Evolutionary conservation across 1,140 invertebrate genomes (phyloP).

Genomic region (Aplysia californica): DNA sequence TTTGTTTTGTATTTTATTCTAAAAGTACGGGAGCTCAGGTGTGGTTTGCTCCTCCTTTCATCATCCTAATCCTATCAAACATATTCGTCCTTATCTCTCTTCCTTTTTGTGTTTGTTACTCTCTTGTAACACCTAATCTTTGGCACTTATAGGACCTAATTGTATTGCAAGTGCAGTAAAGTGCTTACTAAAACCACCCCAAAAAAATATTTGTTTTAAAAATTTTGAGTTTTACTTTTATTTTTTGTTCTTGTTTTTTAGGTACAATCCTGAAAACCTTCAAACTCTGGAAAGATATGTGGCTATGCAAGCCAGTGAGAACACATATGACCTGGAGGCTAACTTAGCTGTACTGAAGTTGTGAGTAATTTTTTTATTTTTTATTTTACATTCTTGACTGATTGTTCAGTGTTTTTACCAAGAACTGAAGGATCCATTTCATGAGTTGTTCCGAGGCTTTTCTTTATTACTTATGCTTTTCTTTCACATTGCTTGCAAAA

Average conservation of each 20-base stretch:
- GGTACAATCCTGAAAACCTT: slow-evolving; percentile 94
- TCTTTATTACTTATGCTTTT: not conserved
- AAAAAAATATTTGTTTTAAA: slow-evolving; percentile 11
- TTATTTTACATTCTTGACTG: not conserved
- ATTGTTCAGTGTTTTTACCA: not conserved
- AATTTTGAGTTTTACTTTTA: not conserved
- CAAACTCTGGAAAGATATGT: slow-evolving; percentile 91
- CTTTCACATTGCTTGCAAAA: not conserved
- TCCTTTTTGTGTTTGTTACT: too few relatives aligned
- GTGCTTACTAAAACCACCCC: too few relatives aligned
- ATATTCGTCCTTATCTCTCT: too few relatives aligned
- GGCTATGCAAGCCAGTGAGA: slow-evolving; percentile 90
- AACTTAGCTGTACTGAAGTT: slow-evolving; percentile 86
- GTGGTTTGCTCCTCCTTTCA: not conserved
- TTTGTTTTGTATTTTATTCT: not conserved
- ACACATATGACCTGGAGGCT: slow-evolving; percentile 95
- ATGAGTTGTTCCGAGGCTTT: not conserved
- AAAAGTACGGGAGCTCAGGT: too few relatives aligned
- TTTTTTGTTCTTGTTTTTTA: slow-evolving; percentile 37
- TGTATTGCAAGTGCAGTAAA: too few relatives aligned
- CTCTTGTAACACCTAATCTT: too few relatives aligned
- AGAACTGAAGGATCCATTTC: not conserved
- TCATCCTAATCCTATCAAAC: not conserved
- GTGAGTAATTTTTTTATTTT: slow-evolving; percentile 53
- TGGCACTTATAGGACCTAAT: too few relatives aligned